phyloP scores from a whole-genome alignment of 2,888 invertebrate species.

The Eupithecia subfuscata region DNA sequence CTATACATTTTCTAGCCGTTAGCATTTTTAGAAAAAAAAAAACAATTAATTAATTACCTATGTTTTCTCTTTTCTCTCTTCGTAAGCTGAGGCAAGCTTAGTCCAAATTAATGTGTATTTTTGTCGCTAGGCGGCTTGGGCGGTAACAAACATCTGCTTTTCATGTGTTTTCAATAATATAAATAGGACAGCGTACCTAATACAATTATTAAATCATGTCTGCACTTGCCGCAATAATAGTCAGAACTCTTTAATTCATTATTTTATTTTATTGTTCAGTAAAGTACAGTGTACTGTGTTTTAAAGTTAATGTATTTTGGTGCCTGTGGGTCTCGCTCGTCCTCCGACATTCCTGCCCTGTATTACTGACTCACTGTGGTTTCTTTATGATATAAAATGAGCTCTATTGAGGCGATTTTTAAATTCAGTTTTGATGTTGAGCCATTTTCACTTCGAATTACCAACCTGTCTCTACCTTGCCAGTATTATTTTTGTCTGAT shows the following conservation, averaged over 20 bases:
- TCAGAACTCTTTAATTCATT: conserved; percentile 36
- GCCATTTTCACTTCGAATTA: not conserved
- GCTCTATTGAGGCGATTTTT: not conserved
- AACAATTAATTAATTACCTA: too few relatives aligned
- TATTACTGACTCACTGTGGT: conserved; percentile 26
- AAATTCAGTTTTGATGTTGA: not conserved
- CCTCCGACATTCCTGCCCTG: conserved; percentile 29
- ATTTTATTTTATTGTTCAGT: conserved; percentile 39
- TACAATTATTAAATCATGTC: conserved; percentile 41
- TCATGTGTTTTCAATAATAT: not conserved
- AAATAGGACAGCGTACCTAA: not conserved
- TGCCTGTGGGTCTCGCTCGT: conserved; percentile 50
- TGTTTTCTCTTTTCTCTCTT: not conserved
- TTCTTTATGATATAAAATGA: conserved; percentile 4
- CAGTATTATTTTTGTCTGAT: not conserved
- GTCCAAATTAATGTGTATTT: not conserved
- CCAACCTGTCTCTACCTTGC: not conserved
- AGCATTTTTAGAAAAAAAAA: too few relatives aligned
- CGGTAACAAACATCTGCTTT: not conserved
- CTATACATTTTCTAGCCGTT: too few relatives aligned
- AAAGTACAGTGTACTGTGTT: conserved; percentile 33
- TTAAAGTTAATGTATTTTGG: conserved; percentile 45
- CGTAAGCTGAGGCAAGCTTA: not conserved
- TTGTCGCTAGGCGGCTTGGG: not conserved
- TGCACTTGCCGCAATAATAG: conserved; percentile 30